A percentile compares a stretch with the other conserved stretches of the same genome.
Conservation (phyloP, 2,797 vertebrate species). For the Phrynocephalus guinanensis region DNA sequence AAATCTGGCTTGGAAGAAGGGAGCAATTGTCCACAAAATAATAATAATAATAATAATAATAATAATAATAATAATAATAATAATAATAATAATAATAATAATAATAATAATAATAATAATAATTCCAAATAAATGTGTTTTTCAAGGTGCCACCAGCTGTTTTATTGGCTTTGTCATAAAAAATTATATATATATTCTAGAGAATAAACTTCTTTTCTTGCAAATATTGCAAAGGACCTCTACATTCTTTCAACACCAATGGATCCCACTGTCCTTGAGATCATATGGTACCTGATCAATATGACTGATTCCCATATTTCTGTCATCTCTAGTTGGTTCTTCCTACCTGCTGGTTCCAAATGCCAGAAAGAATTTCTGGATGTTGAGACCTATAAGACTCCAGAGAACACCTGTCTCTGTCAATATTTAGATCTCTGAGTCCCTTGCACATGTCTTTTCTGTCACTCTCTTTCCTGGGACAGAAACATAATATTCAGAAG, state of each 20-base stretch:
- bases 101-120: too few species aligned
- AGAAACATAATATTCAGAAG: neutral
- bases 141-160: too few species aligned
- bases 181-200: neutral
- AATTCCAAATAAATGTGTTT: too few species aligned
- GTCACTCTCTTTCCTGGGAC: neutral
- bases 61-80: too few species aligned
- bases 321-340: neutral
- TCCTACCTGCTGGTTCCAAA: neutral
- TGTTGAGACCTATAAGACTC: neutral
- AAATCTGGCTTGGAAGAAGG: too few species aligned
- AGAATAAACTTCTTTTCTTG: neutral
- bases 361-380: neutral
- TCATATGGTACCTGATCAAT: neutral
- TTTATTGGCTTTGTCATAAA: too few species aligned
- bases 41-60: too few species aligned
- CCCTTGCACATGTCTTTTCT: neutral
- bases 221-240: neutral
- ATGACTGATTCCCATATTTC: neutral
- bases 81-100: too few species aligned
- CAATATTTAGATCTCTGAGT: neutral
- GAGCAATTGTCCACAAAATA: too few species aligned
- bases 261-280: neutral
- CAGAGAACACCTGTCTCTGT: neutral
- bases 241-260: neutral